Evolutionary conservation across 2,113 vertebrate species (phyloP).

Genomic region (Panurus biarmicus): DNA sequence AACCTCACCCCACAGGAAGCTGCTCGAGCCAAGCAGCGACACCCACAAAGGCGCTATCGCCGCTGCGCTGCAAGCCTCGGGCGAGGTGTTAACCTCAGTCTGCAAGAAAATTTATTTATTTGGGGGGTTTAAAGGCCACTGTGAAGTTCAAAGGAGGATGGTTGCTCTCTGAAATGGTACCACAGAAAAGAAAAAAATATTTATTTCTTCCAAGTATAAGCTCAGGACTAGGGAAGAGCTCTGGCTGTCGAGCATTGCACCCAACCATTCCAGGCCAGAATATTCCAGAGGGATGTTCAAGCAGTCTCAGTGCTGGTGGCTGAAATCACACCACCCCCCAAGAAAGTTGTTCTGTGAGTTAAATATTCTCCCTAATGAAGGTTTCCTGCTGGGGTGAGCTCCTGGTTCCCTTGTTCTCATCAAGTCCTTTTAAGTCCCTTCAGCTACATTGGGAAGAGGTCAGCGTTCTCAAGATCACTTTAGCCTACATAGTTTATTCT

Average conservation of each 20-base stretch:
- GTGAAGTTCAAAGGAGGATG: neutral
- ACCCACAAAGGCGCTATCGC: neutral
- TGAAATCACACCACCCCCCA: neutral
- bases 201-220: neutral
- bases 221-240: neutral
- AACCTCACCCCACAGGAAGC: neutral
- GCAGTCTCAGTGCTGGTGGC: neutral
- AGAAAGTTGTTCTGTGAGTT: neutral
- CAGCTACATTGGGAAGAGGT: neutral
- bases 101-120: neutral
- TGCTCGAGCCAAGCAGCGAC: neutral
- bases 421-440: neutral
- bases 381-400: neutral
- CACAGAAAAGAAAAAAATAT: neutral
- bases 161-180: neutral
- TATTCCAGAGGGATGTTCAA: neutral
- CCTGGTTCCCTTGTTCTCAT: neutral
- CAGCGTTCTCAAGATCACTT: neutral
- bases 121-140: neutral
- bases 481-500: neutral
- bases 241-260: fast-evolving
- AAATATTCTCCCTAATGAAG: neutral
- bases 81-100: neutral
- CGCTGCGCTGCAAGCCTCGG: fast-evolving
- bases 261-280: neutral